Evolutionary conservation across 2,797 vertebrate species (phyloP).

Genomic region (Poliocrania exsul): DNA sequence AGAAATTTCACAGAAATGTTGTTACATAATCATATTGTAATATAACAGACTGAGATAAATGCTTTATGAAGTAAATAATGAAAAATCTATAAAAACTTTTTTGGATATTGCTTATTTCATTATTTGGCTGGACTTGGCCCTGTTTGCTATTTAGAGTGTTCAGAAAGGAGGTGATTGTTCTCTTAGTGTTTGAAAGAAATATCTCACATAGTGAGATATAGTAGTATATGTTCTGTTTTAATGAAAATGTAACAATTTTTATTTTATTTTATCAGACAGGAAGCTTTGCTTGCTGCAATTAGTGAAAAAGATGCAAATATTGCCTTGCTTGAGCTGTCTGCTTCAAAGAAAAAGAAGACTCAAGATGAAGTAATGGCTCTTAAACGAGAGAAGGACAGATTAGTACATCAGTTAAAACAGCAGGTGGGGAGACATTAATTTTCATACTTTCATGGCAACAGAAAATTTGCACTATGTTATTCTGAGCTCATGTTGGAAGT

Average conservation of each 20-base stretch:
- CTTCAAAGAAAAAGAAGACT: conserved; percentile 98
- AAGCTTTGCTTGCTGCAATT: conserved; percentile 95
- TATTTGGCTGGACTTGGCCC: neutral
- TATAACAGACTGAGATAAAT: neutral
- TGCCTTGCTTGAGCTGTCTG: conserved; percentile 95
- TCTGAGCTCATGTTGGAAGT: conserved; percentile 9
- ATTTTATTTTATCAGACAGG: conserved; percentile 85
- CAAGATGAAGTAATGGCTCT: conserved; percentile 96
- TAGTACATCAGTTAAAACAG: conserved; percentile 98
- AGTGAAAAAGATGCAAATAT: conserved; percentile 99
- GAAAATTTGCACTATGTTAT: conserved; percentile 42
- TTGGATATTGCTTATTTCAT: neutral
- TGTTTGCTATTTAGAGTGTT: neutral
- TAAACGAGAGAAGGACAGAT: conserved; percentile 95
- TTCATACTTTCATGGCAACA: conserved; percentile 3
- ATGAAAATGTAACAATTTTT: conserved; percentile 17
- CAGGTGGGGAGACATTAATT: conserved; percentile 83
- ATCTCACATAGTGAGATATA: neutral
- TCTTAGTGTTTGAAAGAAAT: neutral
- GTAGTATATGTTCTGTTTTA: neutral
- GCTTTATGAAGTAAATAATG: neutral
- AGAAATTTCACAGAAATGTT: neutral
- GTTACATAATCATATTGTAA: neutral
- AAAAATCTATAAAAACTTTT: neutral
- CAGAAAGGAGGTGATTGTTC: neutral